Base-by-base conservation (phyloP, 2,888 invertebrate species). In the Leptinotarsa haldemani region DNA sequence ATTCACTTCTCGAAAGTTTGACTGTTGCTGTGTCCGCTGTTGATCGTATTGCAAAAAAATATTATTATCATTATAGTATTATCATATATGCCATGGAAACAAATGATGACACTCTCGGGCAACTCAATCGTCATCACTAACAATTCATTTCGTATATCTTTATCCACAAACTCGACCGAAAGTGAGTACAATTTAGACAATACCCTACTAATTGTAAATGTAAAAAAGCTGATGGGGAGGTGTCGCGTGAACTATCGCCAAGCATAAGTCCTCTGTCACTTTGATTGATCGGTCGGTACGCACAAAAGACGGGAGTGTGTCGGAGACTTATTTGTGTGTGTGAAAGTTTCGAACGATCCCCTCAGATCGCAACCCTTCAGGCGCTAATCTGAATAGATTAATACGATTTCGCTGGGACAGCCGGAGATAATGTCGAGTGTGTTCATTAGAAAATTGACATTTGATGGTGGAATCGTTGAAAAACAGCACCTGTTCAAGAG, bases 221-320 rank as follows among this genome's bases (percentile, higher is more conserved):
- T 69, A 70, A 70, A 79, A 78, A 80, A 76, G 71, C 73, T 73
- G 66, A 69, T 69, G 65, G 68, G 71, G 77, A 78, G 76, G 76
- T 74, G 77, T 78, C 73, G 72, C 70, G 74, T 65, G 74, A 72
- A 77, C 75, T 65, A 67, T 71, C 58, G 71, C 70, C 76, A 65
- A 79, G 79, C 80, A 79, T 80, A 78, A 78, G 80, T 79, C 78
- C 65, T 66, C 65, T 78, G 80, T 80, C 80, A 78, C 46, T 74
- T 74, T 80, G 80, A 80, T 80, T 80, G 80, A 80, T 80, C 77
- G 77, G 70, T 22, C 68, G 40, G 61, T 40, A 48, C 66, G 69
- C 66, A 63, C 40, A 53, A 68, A 72, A 56, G 56, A 71, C 46
- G 53, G 71, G 71, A 74, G 75, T 71, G 75, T 72, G 75, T 46